Evolutionary conservation across 1,140 invertebrate genomes (phyloP).

Genomic region (Oedothorax gibbosus): DNA sequence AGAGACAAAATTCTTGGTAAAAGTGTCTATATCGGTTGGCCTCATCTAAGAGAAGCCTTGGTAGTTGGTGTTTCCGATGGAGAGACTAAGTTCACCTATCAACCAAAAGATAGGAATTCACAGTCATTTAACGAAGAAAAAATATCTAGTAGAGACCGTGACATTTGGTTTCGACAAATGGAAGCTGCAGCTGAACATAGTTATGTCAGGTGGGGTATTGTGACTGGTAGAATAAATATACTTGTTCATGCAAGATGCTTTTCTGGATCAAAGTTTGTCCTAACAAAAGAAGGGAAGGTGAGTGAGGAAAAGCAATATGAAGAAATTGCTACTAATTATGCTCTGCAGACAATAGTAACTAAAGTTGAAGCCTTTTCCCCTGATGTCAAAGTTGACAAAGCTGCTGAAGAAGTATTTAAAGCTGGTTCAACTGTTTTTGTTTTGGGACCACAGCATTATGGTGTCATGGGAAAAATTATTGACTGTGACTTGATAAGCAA

Average conservation of each 20-base stretch:
- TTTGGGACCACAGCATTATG: conserved; percentile 83
- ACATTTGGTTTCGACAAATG: conserved; percentile 27
- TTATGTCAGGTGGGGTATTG: conserved; percentile 74
- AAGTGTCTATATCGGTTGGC: conserved; percentile 84
- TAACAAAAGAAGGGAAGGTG: conserved; percentile 72
- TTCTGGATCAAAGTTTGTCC: conserved; percentile 74
- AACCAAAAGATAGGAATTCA: conserved; percentile 2
- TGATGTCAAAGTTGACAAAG: conserved; percentile 67
- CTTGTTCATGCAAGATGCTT: conserved; percentile 81
- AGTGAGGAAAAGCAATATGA: conserved; percentile 79
- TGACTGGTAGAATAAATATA: conserved; percentile 78
- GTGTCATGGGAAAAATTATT: conserved; percentile 76
- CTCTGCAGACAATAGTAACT: conserved; percentile 77
- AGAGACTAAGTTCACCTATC: conserved; percentile 12
- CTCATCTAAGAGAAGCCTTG: conserved; percentile 82
- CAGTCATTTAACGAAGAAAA: background rate
- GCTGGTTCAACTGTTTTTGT: conserved; percentile 79
- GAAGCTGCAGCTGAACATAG: conserved; percentile 63
- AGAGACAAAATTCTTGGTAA: conserved; percentile 52
- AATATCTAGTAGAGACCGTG: conserved; percentile 13
- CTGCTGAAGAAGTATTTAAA: conserved; percentile 80
- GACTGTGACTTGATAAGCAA: conserved; percentile 27
- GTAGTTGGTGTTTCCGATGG: conserved; percentile 56
- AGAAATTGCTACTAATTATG: conserved; percentile 72
- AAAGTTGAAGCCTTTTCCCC: conserved; percentile 73